Evolutionary conservation across 2,113 vertebrate species (phyloP).

Genomic region (Tachysurus vachellii): DNA sequence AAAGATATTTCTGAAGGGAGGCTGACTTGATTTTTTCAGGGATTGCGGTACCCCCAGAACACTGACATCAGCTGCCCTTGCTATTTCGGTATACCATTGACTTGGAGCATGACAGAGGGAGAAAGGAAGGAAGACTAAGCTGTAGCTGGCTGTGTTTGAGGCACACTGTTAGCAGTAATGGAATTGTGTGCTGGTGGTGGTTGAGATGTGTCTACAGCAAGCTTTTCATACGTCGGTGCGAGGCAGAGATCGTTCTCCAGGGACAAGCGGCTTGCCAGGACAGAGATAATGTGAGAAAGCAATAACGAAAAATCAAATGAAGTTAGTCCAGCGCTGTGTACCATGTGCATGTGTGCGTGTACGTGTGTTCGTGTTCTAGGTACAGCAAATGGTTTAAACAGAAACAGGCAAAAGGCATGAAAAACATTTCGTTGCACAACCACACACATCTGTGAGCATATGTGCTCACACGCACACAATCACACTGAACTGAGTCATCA

Average conservation of each 20-base stretch:
- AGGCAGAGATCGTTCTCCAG: conserved; percentile 55
- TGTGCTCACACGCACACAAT: conserved; percentile 44
- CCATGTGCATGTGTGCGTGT: conserved; percentile 10
- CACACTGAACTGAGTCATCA: conserved; percentile 60
- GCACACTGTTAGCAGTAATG: conserved; percentile 60
- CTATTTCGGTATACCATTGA: conserved; percentile 40
- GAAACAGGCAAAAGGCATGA: conserved; percentile 44
- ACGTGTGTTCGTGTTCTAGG: conserved; percentile 37
- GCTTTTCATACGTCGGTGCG: conserved; percentile 62
- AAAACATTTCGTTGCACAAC: conserved; percentile 38
- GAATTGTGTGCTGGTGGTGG: conserved; percentile 42
- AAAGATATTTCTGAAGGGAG: conserved; percentile 15
- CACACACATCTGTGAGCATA: conserved; percentile 22
- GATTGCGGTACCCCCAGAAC: conserved; percentile 19
- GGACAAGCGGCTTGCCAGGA: conserved; percentile 52
- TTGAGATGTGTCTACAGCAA: conserved; percentile 64
- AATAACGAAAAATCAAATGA: conserved; percentile 64
- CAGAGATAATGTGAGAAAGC: conserved; percentile 57
- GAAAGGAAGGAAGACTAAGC: conserved; percentile 9
- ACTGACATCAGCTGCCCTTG: conserved; percentile 37
- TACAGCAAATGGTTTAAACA: conserved; percentile 38
- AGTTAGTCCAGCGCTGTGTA: conserved; percentile 40
- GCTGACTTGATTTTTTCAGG: conserved; percentile 43
- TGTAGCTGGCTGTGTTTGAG: conserved; percentile 43
- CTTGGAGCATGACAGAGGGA: background rate